A percentile compares a stretch with the other conserved stretches of the same genome.
phyloP scores from a whole-genome alignment of 1,140 invertebrate genomes.

The Eufriesea mexicana region DNA sequence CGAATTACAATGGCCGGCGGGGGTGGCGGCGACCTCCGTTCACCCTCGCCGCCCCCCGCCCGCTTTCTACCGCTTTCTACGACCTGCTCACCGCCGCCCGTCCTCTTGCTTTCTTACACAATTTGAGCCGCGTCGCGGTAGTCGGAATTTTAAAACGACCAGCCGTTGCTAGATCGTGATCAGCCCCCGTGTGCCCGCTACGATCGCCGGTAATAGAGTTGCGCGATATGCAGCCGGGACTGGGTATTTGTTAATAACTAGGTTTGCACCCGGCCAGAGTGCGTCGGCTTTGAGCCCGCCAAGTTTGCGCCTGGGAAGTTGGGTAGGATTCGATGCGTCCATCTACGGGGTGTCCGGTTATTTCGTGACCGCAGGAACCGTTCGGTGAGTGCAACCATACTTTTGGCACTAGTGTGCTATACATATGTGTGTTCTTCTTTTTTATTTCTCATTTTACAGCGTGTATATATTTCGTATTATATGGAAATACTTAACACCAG shows the following conservation, averaged over 20 bases:
- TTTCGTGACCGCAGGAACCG: background rate
- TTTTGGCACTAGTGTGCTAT: too few species aligned
- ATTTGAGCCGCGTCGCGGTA: slow-evolving; percentile 12
- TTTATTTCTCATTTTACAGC: too few species aligned
- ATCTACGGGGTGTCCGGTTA: background rate
- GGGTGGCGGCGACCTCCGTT: slow-evolving; percentile 48
- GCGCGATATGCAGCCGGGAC: slow-evolving; percentile 2
- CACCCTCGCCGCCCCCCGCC: background rate
- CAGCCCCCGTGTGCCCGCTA: background rate
- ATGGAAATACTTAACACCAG: too few species aligned
- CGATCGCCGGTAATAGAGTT: slow-evolving; percentile 26
- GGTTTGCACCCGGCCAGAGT: slow-evolving; percentile 10
- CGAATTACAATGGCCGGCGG: slow-evolving; percentile 71
- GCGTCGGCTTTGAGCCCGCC: slow-evolving; percentile 6
- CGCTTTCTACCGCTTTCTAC: background rate
- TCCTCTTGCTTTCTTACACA: slow-evolving; percentile 25
- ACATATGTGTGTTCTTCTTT: too few species aligned
- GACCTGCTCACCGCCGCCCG: background rate
- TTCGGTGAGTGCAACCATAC: background rate
- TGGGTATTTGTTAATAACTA: slow-evolving; percentile 48
- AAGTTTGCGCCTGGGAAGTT: background rate
- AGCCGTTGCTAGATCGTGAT: slow-evolving; percentile 1
- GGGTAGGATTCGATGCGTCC: background rate
- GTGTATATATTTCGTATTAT: too few species aligned
- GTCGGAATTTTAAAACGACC: slow-evolving; percentile 33